These are phyloP conservation scores for Merluccius polli DNA, from an alignment of 2,797 vertebrate species.

Conservation along the genomic window DNA sequence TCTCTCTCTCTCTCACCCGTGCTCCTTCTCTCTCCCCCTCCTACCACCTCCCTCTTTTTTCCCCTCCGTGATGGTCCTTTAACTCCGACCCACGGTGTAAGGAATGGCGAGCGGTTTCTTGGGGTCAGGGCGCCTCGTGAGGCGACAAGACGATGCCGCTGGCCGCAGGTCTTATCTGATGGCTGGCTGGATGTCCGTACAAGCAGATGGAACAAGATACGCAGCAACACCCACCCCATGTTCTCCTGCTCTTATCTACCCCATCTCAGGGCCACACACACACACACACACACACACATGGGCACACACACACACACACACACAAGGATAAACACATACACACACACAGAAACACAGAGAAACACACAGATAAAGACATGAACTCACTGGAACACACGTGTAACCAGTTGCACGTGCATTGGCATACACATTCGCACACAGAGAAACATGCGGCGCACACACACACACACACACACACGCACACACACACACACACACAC, in stretches of 20 bases:
- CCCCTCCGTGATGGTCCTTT: no score
- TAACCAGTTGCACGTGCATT: no score
- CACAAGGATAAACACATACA: no score
- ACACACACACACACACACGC: neutral
- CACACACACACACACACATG: neutral
- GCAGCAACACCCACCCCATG: constrained; percentile 29
- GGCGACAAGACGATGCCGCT: no score
- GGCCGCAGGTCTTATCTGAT: neutral
- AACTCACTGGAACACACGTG: no score
- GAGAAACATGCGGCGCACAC: neutral
- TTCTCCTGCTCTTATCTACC: constrained; percentile 56
- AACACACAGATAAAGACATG: neutral
- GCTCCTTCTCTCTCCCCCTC: neutral
- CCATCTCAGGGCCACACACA: constrained; percentile 42
- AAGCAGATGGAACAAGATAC: constrained; percentile 55
- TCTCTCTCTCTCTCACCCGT: neutral
- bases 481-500: neutral
- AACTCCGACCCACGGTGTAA: neutral
- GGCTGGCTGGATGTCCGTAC: constrained; percentile 18
- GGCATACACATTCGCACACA: neutral
- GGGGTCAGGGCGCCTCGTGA: neutral
- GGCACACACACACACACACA: neutral
- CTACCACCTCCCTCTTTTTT: no score
- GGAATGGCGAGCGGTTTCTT: neutral
- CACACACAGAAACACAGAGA: neutral